phyloP scores from a whole-genome alignment of 2,888 invertebrate species.

The Vanessa cardui region DNA sequence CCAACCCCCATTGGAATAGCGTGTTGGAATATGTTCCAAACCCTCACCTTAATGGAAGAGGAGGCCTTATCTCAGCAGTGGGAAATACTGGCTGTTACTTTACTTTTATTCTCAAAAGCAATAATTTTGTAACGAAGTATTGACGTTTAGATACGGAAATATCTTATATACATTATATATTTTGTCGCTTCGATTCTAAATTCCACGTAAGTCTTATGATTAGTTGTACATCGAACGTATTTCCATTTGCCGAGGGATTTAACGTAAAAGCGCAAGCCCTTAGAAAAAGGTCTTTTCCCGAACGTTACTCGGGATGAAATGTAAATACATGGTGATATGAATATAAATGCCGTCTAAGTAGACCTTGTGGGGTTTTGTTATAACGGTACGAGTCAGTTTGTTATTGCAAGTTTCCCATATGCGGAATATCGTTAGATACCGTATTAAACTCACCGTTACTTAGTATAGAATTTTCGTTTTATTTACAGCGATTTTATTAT shows the following conservation, averaged over 20 bases:
- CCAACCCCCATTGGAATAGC: too few species aligned
- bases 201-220: conserved; percentile 25
- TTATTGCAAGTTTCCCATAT: conserved; percentile 44
- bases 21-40: too few species aligned
- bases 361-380: conserved; percentile 54
- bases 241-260: conserved; percentile 35
- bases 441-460: conserved; percentile 1
- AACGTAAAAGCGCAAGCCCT: conserved; percentile 43
- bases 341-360: conserved; percentile 79
- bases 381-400: conserved; percentile 44
- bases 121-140: too few species aligned
- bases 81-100: too few species aligned
- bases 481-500: neutral
- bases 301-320: conserved; percentile 68
- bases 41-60: too few species aligned
- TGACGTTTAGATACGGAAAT: too few species aligned
- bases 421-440: conserved; percentile 31
- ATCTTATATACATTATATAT: too few species aligned
- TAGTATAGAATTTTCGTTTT: neutral
- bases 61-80: too few species aligned
- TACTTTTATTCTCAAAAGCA: too few species aligned
- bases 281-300: conserved; percentile 50
- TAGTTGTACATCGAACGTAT: conserved; percentile 31
- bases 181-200: neutral
- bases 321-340: conserved; percentile 80